A percentile compares a stretch with the other conserved stretches of the same genome.
phyloP scores from a whole-genome alignment of 2,888 invertebrate genomes.

The Desoria tigrina region DNA sequence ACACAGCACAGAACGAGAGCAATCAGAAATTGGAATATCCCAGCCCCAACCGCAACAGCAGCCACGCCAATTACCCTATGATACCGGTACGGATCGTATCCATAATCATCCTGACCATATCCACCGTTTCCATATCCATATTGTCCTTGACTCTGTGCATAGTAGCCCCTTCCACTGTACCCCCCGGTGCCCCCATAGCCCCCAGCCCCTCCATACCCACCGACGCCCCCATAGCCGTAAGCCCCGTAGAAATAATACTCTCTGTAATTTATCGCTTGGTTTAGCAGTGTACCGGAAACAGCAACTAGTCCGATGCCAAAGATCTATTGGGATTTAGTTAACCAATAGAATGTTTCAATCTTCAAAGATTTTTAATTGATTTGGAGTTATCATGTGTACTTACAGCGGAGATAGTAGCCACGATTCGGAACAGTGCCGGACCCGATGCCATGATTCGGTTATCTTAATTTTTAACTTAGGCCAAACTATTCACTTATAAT shows the following conservation, averaged over 20 bases:
- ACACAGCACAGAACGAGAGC: slow-evolving; percentile 40
- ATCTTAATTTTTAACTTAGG: not conserved
- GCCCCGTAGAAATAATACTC: slow-evolving; percentile 34
- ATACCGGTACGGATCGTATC: slow-evolving; percentile 40
- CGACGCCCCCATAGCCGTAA: slow-evolving; percentile 31
- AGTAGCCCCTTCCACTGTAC: slow-evolving; percentile 28
- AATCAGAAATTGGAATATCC: slow-evolving; percentile 39
- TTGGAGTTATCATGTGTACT: not conserved
- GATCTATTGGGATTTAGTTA: slow-evolving; percentile 22
- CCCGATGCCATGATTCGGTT: slow-evolving; percentile 8
- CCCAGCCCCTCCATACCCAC: slow-evolving; percentile 28
- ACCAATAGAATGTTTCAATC: not conserved
- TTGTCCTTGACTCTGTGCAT: slow-evolving; percentile 18
- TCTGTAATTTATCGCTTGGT: slow-evolving; percentile 39
- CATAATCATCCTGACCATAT: slow-evolving; percentile 24
- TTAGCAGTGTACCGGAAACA: slow-evolving; percentile 38
- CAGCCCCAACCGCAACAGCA: slow-evolving; percentile 39
- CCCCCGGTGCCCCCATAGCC: slow-evolving; percentile 26
- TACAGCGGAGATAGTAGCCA: slow-evolving; percentile 16
- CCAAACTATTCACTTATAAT: not conserved
- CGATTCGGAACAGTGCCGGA: slow-evolving; percentile 10
- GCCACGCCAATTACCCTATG: slow-evolving; percentile 38
- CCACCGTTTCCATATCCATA: slow-evolving; percentile 14
- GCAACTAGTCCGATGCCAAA: slow-evolving; percentile 42
- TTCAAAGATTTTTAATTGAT: not conserved